Base-by-base conservation (phyloP, 1,140 invertebrate species). In the fruit fly (Drosophila melanogaster) region DNA sequence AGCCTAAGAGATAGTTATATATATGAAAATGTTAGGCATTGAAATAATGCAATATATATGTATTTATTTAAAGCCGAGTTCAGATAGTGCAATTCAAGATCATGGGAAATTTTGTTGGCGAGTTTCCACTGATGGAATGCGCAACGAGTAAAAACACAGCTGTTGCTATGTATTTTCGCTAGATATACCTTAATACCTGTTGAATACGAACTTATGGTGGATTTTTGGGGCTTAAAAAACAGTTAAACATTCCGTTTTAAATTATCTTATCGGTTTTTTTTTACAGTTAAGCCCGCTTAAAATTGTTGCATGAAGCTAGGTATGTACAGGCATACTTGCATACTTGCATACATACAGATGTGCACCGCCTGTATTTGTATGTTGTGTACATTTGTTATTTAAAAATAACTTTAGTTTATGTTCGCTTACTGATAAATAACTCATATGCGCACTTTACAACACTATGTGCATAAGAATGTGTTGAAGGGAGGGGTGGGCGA, bases 341-440 rank as follows among this genome's bases (percentile, higher is more conserved):
- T 19, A 46, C 17, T 11, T 22, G 46, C 37, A 30, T 26, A 53
- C 44, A 30, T 44, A 51, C 30, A 22, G 14, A 56, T 24, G 8
- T 46, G 51, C 47, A 46, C 43, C 46, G 46, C 46, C 24, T 26
- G 24, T 26, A 19, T 19, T 44, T 22, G 24, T 17, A 30, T 30
- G 14, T 33, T 49, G 47, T 15, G 47, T 15, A 49, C 47, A 49
- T 30, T 26, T 30, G 14, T 30, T 30, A 26, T 49, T 49, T 49
- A 49, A 49, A 49, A 49, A 49, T 49, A 49, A 49, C 47, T 49
- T 26, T 24, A 15, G 24, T 49, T 49, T 49, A 26, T 49, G 24
- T 49, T 49, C 15, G n/a, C 47, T 15, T 33, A 33, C 30, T 49
- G 47, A 49, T 49, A 49, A 49, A 49, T 30, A 49, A 49, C 14